Base-by-base conservation (phyloP, 2,113 vertebrate species). In the Silurus asotus region DNA sequence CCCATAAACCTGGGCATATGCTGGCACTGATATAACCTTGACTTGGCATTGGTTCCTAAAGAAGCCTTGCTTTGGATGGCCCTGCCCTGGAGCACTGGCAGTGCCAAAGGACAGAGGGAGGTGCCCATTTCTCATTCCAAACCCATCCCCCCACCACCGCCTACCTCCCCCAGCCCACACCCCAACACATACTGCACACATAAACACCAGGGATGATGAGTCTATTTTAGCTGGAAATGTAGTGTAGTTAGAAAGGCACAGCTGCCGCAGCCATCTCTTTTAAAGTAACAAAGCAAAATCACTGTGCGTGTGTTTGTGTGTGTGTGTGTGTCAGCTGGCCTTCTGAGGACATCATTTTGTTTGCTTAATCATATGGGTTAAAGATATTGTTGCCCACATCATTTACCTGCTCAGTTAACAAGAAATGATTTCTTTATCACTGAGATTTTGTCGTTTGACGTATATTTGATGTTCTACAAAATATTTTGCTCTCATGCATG, bases 161-260 rank as follows among this genome's bases (percentile, higher is more conserved):
- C 89, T 91, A 88, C 88, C 88, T 91, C 51, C 67, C 17, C 59
- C 17, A 1, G 91, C 90, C 87, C 86, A 89, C 86, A 88, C 90
- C 89, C 89, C 86, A 91, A 67, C 80, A 70, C 90, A 91, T 89
- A 85, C 90, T 89, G 89, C 90, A 88, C 84, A 87, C 87, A 88
- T 55, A 74, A 69, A 82, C 88, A 91, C 91, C 88, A 88, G 90
- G 92, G 92, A 89, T 94, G 92, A 94, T 94, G 92, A 93, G 93
- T 94, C 94, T 93, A 94, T 94, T 93, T 94, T 89, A 92, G 86
- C 82, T 90, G 81, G 87, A 49, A 89, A 89, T 90, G 91, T 85
- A 88, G 91, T 88, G 74, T 64, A 70, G 56, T 61, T 69, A 55
- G 64, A 76, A 55, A 84, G 75, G 53, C 55, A 74, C 56, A 72